Percentiles rank a stretch among this genome's conserved stretches.
Conservation (phyloP, 1,140 invertebrate genomes). For the Nasonia vitripennis region DNA sequence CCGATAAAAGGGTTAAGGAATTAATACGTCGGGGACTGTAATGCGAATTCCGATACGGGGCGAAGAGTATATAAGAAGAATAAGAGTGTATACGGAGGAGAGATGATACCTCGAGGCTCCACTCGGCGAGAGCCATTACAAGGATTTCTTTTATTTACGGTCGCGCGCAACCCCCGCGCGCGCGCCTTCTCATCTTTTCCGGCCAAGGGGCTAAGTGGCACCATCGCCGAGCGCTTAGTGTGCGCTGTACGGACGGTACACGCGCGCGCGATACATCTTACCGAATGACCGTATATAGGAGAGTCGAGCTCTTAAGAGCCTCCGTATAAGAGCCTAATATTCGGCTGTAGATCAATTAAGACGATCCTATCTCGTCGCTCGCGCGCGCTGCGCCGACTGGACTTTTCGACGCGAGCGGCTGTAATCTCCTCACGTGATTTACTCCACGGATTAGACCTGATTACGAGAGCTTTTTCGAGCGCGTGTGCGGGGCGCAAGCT, state of each 20-base stretch:
- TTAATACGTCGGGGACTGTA: constrained; percentile 62
- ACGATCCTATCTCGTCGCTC: constrained; percentile 47
- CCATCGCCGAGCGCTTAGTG: constrained; percentile 63
- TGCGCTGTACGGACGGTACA: neutral
- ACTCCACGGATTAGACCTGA: constrained; percentile 5
- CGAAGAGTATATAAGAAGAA: constrained; percentile 58
- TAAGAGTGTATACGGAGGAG: constrained; percentile 34
- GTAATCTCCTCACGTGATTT: constrained; percentile 41
- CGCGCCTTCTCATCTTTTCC: constrained; percentile 18
- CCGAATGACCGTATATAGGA: constrained; percentile 60
- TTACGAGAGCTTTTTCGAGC: neutral
- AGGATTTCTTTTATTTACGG: constrained; percentile 76
- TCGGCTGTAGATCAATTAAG: constrained; percentile 74
- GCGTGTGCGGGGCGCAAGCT: neutral
- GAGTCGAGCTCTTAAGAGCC: constrained; percentile 54
- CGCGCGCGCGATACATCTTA: constrained; percentile 62
- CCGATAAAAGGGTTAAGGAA: constrained; percentile 74
- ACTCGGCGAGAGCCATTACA: constrained; percentile 70
- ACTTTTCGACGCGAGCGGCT: neutral
- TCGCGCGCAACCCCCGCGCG: constrained; percentile 45
- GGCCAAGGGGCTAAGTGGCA: constrained; percentile 63
- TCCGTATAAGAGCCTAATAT: constrained; percentile 65
- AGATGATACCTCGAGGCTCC: constrained; percentile 28
- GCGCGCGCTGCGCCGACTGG: neutral
- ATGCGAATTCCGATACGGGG: constrained; percentile 52